These are phyloP conservation scores for Ectobius pallidus DNA, from an alignment of 2,888 invertebrate genomes.

Conservation along the genomic window DNA sequence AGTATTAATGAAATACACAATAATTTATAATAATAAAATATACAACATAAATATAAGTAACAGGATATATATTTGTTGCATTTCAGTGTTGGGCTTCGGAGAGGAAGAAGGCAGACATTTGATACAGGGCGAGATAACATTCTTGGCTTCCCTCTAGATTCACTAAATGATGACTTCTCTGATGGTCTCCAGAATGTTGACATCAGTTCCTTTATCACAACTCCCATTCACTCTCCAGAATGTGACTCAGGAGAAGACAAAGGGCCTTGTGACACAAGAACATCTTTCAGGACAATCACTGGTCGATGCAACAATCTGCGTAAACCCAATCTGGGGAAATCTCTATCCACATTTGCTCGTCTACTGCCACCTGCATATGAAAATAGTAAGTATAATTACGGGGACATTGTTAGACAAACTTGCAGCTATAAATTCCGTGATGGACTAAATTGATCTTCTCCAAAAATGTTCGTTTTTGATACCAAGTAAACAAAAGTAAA, in stretches of 20 bases:
- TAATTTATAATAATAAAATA: no score
- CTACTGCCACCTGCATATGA: slow-evolving; percentile 86
- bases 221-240: slow-evolving; percentile 65
- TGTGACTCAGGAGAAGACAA: slow-evolving; percentile 74
- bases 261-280: slow-evolving; percentile 71
- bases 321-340: slow-evolving; percentile 81
- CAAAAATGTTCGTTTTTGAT: no score
- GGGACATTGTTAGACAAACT: no score
- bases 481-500: no score
- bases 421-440: no score
- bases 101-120: slow-evolving; percentile 76
- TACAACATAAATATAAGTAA: no score
- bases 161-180: slow-evolving; percentile 64
- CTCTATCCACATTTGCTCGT: slow-evolving; percentile 83
- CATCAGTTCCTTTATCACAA: slow-evolving; percentile 71
- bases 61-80: no score
- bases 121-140: slow-evolving; percentile 62
- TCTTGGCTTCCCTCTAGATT: slow-evolving; percentile 54
- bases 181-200: slow-evolving; percentile 82
- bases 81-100: slow-evolving; percentile 45
- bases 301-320: slow-evolving; percentile 89
- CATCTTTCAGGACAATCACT: slow-evolving; percentile 66
- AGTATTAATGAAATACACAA: no score
- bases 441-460: no score
- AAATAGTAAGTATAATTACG: slow-evolving; percentile 71